Evolutionary conservation across 2,888 invertebrate genomes (phyloP).

Genomic region (Vannuccia rotundouncinata): DNA sequence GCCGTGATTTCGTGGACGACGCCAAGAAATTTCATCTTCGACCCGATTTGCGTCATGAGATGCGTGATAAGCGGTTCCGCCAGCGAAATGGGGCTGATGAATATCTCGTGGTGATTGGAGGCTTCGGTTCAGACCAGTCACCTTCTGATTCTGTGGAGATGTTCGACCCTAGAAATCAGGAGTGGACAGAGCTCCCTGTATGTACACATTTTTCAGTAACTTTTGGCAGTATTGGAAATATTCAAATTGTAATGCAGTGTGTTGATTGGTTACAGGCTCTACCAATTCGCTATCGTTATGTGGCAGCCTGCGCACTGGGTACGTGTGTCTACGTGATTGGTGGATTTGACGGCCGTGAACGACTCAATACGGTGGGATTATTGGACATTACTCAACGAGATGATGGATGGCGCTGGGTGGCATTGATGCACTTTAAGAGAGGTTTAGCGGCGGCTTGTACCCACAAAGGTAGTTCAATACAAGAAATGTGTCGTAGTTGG

Average conservation of each 20-base stretch:
- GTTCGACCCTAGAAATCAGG: slow-evolving; percentile 49
- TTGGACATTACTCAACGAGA: slow-evolving; percentile 49
- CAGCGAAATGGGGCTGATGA: slow-evolving; percentile 41
- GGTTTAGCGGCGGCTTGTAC: slow-evolving; percentile 53
- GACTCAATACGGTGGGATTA: slow-evolving; percentile 51
- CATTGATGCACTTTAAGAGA: slow-evolving; percentile 51
- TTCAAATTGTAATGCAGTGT: too few relatives aligned
- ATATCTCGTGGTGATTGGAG: slow-evolving; percentile 48
- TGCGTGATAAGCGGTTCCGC: slow-evolving; percentile 48
- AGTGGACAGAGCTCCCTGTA: slow-evolving; percentile 51
- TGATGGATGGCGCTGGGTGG: slow-evolving; percentile 48
- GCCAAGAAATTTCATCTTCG: slow-evolving; percentile 53
- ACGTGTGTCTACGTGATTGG: slow-evolving; percentile 53
- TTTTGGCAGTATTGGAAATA: too few relatives aligned
- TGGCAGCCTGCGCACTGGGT: slow-evolving; percentile 50
- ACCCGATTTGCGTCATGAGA: slow-evolving; percentile 50
- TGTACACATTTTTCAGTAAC: too few relatives aligned
- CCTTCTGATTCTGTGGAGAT: slow-evolving; percentile 52
- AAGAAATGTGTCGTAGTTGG: too few relatives aligned
- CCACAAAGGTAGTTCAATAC: slow-evolving; percentile 48
- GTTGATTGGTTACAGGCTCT: slow-evolving; percentile 49
- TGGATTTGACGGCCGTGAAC: slow-evolving; percentile 48
- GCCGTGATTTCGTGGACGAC: slow-evolving; percentile 53
- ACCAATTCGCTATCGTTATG: slow-evolving; percentile 49
- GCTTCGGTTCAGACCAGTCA: slow-evolving; percentile 54